Conservation (phyloP, 2,888 invertebrate genomes). For the Ceraclea dissimilis region DNA sequence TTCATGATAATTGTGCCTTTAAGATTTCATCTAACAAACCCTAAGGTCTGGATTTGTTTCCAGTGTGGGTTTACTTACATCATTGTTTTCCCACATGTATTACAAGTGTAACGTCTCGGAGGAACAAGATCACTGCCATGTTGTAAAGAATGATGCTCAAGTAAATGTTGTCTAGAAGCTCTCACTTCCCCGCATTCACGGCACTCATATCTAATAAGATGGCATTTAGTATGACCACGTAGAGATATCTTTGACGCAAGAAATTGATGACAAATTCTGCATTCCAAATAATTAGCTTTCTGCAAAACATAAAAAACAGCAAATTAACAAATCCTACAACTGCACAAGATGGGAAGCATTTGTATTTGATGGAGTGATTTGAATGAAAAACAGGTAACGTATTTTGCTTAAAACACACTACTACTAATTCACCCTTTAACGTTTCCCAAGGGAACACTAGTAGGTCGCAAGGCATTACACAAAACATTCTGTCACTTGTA, state of each 20-base stretch:
- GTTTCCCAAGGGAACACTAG: no score
- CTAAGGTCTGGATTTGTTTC: no score
- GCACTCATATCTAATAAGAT: constrained; percentile 44
- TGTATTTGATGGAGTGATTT: background rate
- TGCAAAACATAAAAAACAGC: no score
- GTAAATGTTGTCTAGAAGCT: constrained; percentile 38
- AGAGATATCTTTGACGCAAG: constrained; percentile 39
- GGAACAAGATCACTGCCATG: constrained; percentile 31
- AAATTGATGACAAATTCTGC: constrained; percentile 39
- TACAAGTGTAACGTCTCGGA: constrained; percentile 34
- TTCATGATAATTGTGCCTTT: no score
- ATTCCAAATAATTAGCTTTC: constrained; percentile 28
- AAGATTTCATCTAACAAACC: no score
- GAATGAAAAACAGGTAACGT: background rate
- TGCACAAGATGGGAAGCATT: background rate
- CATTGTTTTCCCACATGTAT: constrained; percentile 35
- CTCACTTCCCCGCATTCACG: constrained; percentile 38
- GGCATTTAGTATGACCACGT: constrained; percentile 43
- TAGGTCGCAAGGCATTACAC: no score
- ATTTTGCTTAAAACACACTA: no score
- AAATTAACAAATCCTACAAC: constrained; percentile 1
- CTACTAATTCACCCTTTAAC: no score
- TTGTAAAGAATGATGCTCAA: constrained; percentile 38
- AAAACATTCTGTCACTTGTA: no score
- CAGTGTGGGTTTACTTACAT: no score